A percentile compares a stretch with the other conserved stretches of the same genome.
phyloP scores from a whole-genome alignment of 2,113 vertebrate genomes.

The Saimiri boliviensis region DNA sequence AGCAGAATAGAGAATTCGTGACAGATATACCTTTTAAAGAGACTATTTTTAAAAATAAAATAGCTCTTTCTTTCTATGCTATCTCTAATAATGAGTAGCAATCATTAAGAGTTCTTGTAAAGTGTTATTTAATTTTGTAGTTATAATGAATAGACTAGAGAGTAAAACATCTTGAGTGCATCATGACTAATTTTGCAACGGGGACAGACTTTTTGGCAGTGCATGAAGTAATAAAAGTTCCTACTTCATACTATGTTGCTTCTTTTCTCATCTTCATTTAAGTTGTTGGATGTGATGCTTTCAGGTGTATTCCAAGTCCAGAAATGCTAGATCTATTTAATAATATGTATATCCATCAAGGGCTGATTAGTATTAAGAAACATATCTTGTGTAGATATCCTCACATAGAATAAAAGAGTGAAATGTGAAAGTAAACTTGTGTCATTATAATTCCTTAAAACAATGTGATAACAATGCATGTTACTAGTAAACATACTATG shows the following conservation, averaged over 20 bases:
- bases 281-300: not conserved
- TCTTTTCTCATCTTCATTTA: slow-evolving; percentile 39
- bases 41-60: slow-evolving; percentile 78
- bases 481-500: not conserved
- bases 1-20: slow-evolving; percentile 71
- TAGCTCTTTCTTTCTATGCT: slow-evolving; percentile 48
- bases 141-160: slow-evolving; percentile 51
- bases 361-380: not conserved
- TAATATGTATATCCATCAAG: not conserved
- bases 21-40: slow-evolving; percentile 75
- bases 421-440: not conserved
- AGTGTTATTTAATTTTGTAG: slow-evolving; percentile 62
- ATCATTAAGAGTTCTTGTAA: slow-evolving; percentile 62
- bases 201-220: slow-evolving; percentile 46
- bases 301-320: not conserved
- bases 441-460: not conserved
- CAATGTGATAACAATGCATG: not conserved
- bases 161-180: slow-evolving; percentile 61
- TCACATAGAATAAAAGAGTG: not conserved
- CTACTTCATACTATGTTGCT: slow-evolving; percentile 15
- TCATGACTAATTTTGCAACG: slow-evolving; percentile 60
- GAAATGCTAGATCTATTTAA: not conserved
- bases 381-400: not conserved
- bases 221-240: slow-evolving; percentile 36
- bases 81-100: slow-evolving; percentile 54